Percentiles rank a stretch among this genome's conserved stretches.
phyloP scores from a whole-genome alignment of 2,113 vertebrate genomes.

The Pelodiscus sinensis region DNA sequence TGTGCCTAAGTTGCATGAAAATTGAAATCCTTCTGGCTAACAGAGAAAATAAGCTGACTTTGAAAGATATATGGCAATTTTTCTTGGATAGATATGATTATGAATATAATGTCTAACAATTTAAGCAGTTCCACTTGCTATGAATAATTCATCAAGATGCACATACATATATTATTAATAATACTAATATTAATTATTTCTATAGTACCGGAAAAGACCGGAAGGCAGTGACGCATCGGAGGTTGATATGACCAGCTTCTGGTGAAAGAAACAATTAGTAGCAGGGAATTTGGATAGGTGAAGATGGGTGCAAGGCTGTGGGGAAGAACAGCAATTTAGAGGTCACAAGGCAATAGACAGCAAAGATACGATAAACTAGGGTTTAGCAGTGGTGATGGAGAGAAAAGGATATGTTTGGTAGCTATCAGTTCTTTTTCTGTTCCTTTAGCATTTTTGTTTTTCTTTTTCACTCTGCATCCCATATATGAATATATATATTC shows the following conservation, averaged over 20 bases:
- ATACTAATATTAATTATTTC: constrained; percentile 57
- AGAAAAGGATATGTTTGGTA: constrained; percentile 43
- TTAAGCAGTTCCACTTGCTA: constrained; percentile 30
- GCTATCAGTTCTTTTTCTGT: neutral
- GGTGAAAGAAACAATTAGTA: constrained; percentile 33
- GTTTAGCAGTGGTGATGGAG: constrained; percentile 50
- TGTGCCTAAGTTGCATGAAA: neutral
- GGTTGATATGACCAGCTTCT: neutral
- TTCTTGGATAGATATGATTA: constrained; percentile 50
- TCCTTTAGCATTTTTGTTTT: neutral
- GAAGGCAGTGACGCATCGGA: neutral
- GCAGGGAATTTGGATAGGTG: constrained; percentile 40
- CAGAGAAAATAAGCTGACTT: constrained; percentile 7
- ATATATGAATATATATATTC: no score
- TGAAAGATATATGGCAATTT: constrained; percentile 34
- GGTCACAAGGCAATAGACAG: constrained; percentile 25
- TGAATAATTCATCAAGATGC: constrained; percentile 63
- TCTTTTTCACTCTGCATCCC: neutral
- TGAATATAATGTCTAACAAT: constrained; percentile 45
- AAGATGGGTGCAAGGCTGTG: constrained; percentile 27
- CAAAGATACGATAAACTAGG: neutral
- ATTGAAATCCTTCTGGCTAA: neutral
- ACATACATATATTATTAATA: constrained; percentile 39
- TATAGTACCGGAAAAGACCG: constrained; percentile 45
- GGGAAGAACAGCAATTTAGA: constrained; percentile 49